phyloP scores from a whole-genome alignment of 1,140 invertebrate genomes.

The Lepidurus arcticus region DNA sequence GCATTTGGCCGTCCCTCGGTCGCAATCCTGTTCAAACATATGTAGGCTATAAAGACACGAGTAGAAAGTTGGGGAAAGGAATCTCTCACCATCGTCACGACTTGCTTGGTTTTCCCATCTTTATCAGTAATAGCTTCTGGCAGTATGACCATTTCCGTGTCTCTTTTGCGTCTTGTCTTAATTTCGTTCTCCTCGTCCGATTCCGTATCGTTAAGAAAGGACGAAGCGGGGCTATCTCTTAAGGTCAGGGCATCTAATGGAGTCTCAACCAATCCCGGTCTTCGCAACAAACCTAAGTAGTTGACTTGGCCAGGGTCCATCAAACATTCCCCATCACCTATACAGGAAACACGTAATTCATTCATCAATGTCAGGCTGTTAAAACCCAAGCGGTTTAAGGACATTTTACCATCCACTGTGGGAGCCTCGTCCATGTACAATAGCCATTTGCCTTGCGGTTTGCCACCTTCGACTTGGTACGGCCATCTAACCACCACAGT shows the following conservation, averaged over 20 bases:
- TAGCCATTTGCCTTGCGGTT: conserved; percentile 76
- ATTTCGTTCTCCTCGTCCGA: conserved; percentile 33
- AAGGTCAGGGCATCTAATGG: conserved; percentile 33
- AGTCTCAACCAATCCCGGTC: conserved; percentile 49
- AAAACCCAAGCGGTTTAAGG: conserved; percentile 15
- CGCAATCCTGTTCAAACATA: conserved; percentile 62
- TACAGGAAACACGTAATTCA: conserved; percentile 36
- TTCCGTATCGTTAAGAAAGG: conserved; percentile 30
- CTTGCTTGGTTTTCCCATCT: conserved; percentile 61
- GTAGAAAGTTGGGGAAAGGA: background rate
- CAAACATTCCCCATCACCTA: conserved; percentile 57
- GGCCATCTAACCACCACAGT: conserved; percentile 84
- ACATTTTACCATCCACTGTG: conserved; percentile 57
- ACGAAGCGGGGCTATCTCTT: conserved; percentile 25
- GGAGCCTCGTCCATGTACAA: conserved; percentile 79
- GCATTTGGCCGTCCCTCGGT: conserved; percentile 71
- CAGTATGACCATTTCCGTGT: conserved; percentile 64
- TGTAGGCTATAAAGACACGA: background rate
- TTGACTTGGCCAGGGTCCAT: conserved; percentile 57
- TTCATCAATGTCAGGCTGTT: conserved; percentile 34
- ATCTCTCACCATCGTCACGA: conserved; percentile 66
- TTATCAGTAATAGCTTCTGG: conserved; percentile 63
- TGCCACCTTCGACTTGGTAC: conserved; percentile 72
- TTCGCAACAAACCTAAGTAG: conserved; percentile 57
- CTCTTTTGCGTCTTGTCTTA: conserved; percentile 52